Base-by-base conservation (phyloP, 2,797 vertebrate species). In the Chelon auratus region DNA sequence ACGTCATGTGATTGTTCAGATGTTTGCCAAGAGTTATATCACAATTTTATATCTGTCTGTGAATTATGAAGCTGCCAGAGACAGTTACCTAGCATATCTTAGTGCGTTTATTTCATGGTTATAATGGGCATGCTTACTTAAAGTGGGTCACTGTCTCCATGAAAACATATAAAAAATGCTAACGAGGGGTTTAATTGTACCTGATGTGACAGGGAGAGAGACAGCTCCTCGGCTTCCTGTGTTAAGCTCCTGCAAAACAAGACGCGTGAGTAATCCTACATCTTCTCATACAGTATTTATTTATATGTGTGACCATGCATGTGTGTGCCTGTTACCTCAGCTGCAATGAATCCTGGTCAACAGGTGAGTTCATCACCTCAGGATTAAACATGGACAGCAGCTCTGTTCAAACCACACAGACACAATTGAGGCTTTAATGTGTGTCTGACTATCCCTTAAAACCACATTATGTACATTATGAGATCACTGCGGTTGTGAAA, bases 311-410 rank as follows among this genome's bases (percentile, higher is more conserved):
- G 13, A 1, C 5, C 57, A 30, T 66, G 53, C 52, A 2, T 43
- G 0, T 20, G 12, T 71, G 40, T 67, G 26, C 70, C n/a, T 56
- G 37, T 70, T 87, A 95, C 94, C 92, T 90, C 53, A 81, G 42
- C 33, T 86, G 76, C 14, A 56, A 0, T 39, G 77, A 51, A 18
- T 14, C 61, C 47, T 66, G 62, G 63, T 79, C 80, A 56, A 82
- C 62, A 17, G 80, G 52, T 5, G 30, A 56, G 63, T 40, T 33
- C 50, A 66, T 79, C 45, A 90, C 63, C 6, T 82, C 78, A 14
- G 92, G 84, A 72, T 93, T 94, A 75, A 94, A 94, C 82, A 88
- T 86, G 54, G 93, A 92, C 78, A 95, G 74, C 80, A 94, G 33
- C 76, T 93, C 94, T 94, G 33, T 59, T 43, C 39, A 51, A 82